Percentiles rank a stretch among this genome's conserved stretches.
phyloP scores from a whole-genome alignment of 2,113 vertebrate genomes.

The Leptodactylus fuscus region DNA sequence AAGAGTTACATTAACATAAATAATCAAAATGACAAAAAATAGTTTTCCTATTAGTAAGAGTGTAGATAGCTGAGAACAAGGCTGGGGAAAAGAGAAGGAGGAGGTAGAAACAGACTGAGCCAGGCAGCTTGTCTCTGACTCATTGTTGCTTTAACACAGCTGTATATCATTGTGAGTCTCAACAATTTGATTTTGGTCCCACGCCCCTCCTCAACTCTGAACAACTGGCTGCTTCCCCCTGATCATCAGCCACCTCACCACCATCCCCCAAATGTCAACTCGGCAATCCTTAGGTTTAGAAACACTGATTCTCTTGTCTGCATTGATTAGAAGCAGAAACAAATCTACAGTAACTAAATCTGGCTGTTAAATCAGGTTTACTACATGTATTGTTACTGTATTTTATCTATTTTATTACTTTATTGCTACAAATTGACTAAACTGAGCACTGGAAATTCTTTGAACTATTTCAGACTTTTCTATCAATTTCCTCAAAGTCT shows the following conservation, averaged over 20 bases:
- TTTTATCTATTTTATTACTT: too few species aligned
- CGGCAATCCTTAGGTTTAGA: background rate
- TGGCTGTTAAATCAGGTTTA: too few species aligned
- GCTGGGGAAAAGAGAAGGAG: background rate
- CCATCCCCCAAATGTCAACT: background rate
- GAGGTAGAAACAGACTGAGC: background rate
- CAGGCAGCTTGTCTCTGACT: conserved; percentile 1
- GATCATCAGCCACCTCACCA: background rate
- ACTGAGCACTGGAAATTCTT: background rate
- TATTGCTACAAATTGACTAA: background rate
- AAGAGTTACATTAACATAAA: conserved; percentile 19
- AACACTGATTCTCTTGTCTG: background rate
- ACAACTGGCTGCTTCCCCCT: background rate
- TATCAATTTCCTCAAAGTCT: too few species aligned
- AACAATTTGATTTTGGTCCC: background rate
- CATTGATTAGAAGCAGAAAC: background rate
- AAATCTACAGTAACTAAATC: too few species aligned
- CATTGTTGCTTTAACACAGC: conserved; percentile 5
- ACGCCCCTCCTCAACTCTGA: conserved; percentile 4
- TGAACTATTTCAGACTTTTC: background rate
- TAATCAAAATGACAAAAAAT: background rate
- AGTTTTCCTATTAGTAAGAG: conserved; percentile 30
- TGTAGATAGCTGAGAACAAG: conserved; percentile 1
- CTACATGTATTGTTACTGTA: too few species aligned
- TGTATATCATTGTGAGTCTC: conserved; percentile 12